Conservation (phyloP, 1,140 invertebrate genomes). For the Zaprionus africanus region DNA sequence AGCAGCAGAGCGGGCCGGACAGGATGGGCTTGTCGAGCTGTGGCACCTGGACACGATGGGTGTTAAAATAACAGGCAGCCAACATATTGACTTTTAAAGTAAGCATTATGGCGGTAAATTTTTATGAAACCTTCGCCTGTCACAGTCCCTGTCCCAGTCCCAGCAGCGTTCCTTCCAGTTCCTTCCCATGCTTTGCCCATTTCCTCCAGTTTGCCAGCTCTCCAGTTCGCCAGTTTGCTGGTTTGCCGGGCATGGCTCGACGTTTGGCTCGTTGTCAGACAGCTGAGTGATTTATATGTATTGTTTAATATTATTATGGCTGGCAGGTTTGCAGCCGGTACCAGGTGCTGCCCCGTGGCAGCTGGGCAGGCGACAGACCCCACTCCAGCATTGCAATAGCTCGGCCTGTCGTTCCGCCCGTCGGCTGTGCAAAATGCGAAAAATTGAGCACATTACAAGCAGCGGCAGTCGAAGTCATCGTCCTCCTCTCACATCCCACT, state of each 20-base stretch:
- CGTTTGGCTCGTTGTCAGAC: constrained; percentile 63
- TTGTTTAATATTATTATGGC: constrained; percentile 81
- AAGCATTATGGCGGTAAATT: constrained; percentile 80
- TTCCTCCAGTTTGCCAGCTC: constrained; percentile 16
- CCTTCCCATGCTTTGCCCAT: not conserved
- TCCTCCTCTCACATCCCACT: constrained; percentile 25
- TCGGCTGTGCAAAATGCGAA: constrained; percentile 76
- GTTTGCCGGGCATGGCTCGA: constrained; percentile 20
- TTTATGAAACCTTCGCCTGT: constrained; percentile 70
- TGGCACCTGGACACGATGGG: constrained; percentile 78
- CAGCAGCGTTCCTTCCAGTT: not conserved
- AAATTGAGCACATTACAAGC: constrained; percentile 78
- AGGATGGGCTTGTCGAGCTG: constrained; percentile 40
- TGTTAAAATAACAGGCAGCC: constrained; percentile 80
- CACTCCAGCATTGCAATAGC: constrained; percentile 23
- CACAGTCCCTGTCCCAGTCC: constrained; percentile 26
- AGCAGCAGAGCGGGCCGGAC: constrained; percentile 14
- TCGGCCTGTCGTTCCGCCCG: constrained; percentile 51
- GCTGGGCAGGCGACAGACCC: not conserved
- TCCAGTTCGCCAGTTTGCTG: constrained; percentile 16
- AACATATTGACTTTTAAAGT: constrained; percentile 82
- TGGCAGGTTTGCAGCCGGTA: constrained; percentile 59
- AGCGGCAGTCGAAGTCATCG: constrained; percentile 8
- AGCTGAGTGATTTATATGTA: constrained; percentile 81
- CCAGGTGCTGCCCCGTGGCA: constrained; percentile 20